Conservation (phyloP, 2,113 vertebrate genomes). For the Rhinopithecus roxellana region DNA sequence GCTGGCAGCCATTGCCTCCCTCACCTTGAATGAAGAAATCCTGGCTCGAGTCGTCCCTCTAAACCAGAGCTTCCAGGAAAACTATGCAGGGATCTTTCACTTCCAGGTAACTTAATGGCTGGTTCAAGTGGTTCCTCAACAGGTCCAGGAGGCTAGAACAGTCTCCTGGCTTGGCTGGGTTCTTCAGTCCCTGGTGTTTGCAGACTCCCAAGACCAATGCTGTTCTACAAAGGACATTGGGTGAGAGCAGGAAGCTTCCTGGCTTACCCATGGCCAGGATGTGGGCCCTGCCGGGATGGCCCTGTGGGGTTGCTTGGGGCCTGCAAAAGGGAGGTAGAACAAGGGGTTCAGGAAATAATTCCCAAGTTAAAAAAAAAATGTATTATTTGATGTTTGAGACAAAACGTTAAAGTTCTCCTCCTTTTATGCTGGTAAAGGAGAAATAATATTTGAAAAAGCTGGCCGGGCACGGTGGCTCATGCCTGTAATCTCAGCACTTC, state of each 20-base stretch:
- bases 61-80: constrained; percentile 88
- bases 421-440: neutral
- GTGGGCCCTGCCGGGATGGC: neutral
- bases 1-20: constrained; percentile 90
- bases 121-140: neutral
- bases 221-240: neutral
- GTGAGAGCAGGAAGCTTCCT: neutral
- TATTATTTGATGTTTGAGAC: neutral
- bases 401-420: neutral
- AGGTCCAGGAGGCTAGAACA: neutral
- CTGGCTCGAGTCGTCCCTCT: constrained; percentile 87
- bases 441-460: neutral
- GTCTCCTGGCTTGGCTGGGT: neutral
- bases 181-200: neutral
- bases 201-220: neutral
- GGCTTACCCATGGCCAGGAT: neutral
- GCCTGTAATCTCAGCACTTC: no score
- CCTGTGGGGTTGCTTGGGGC: neutral
- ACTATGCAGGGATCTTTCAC: constrained; percentile 91
- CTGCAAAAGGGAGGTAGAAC: neutral
- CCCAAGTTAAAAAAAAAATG: neutral
- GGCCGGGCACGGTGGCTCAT: no score
- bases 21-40: constrained; percentile 88
- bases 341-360: neutral
- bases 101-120: constrained; percentile 85